Percentiles rank a stretch among this genome's conserved stretches.
These are phyloP conservation scores for Callipepla californica DNA, from an alignment of 2,113 vertebrate genomes.

Conservation along the genomic window DNA sequence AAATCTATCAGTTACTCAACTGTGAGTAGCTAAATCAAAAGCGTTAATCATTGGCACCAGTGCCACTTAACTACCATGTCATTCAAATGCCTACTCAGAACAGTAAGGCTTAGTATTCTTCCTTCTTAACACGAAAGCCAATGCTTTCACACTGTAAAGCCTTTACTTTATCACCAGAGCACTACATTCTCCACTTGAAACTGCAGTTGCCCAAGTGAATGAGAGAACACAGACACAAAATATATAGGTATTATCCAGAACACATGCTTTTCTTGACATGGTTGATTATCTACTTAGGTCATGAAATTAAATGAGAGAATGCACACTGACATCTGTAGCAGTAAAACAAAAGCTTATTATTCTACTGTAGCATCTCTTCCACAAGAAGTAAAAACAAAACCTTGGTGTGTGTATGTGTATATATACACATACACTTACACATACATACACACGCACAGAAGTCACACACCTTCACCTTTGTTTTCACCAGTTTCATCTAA, in stretches of 20 bases:
- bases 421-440: no score
- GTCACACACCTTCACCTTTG: background rate
- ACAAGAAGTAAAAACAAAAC: background rate
- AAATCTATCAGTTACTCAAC: constrained; percentile 68
- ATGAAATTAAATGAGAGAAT: constrained; percentile 70
- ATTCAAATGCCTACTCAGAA: constrained; percentile 81
- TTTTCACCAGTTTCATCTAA: background rate
- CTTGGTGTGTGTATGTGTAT: background rate
- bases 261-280: constrained; percentile 65
- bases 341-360: constrained; percentile 49
- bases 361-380: background rate
- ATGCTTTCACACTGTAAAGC: constrained; percentile 74
- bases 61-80: constrained; percentile 82
- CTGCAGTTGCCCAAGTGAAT: constrained; percentile 67
- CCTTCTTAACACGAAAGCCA: constrained; percentile 75
- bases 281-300: constrained; percentile 65
- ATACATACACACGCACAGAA: background rate
- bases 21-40: constrained; percentile 76
- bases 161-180: constrained; percentile 76
- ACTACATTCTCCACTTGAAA: constrained; percentile 80
- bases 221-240: constrained; percentile 66
- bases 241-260: constrained; percentile 63
- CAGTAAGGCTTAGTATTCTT: constrained; percentile 77
- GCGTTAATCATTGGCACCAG: constrained; percentile 72
- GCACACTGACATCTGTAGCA: constrained; percentile 1